Evolutionary conservation across 2,797 vertebrate species (phyloP), one percentile per base, ranked within the genome.

Genomic region (Furcifer pardalis): DNA sequence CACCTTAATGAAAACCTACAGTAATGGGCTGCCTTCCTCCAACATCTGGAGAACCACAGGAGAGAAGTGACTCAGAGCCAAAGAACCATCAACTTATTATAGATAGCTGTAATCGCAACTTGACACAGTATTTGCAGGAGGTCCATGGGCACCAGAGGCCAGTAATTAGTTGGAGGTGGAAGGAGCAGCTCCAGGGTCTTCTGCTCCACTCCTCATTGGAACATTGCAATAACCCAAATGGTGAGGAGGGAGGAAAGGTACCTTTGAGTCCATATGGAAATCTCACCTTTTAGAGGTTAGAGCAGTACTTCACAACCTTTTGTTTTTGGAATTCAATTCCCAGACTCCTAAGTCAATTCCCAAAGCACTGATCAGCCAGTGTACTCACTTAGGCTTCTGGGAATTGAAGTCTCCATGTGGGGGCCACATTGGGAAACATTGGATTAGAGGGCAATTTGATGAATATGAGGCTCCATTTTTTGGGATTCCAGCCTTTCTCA

Each of bases 11-110:
- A 78, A 87, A 87, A 79, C 32, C 69, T 84, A 68, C 40, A 72
- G 89, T 78, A 90, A 86, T 86, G 79, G 76, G 84, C 0, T 5
- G 80, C 62, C 49, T 84, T 32, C 77, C n/a, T 30, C 15, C 63
- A 93, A 91, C 91, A 93, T 92, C 92, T 92, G 92, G 91, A 92
- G 88, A 93, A 87, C 89, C 87, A 86, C 35, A 4, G 94, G 93
- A 92, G 87, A 91, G 83, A 89, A 17, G 68, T 91, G 92, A 93
- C 84, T 93, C 92, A 94, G 89, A 80, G 49, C 93, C 92, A 91
- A 92, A 93, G 92, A 92, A 91, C 93, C 93, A 91, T 93, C 94
- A 94, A 92, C 90, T 93, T 94, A 93, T 93, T 91, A 91, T 88
- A 88, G 92, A 92, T 91, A 91, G 91, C 91, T 94, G 89, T 92